phyloP scores from a whole-genome alignment of 2,113 vertebrate species.

The Sturnus vulgaris region DNA sequence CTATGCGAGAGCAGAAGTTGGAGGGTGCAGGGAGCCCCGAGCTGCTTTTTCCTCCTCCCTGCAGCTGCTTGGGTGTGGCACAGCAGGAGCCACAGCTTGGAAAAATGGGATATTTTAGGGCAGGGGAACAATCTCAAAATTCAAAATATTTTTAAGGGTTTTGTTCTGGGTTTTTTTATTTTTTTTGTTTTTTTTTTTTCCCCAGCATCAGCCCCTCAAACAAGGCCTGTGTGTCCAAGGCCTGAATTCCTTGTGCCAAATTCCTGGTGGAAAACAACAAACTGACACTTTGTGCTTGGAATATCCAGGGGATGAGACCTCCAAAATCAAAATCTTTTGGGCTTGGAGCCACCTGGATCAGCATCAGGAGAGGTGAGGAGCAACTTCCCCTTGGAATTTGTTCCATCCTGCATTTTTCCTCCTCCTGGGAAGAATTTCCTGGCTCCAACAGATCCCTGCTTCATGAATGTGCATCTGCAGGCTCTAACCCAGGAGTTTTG shows the following conservation, averaged over 20 bases:
- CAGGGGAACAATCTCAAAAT: neutral
- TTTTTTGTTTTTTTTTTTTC: too few species aligned
- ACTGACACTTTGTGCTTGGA: neutral
- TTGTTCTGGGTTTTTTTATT: neutral
- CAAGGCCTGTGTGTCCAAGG: neutral
- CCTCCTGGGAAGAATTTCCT: neutral
- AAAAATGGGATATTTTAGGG: neutral
- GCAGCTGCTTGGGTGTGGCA: neutral
- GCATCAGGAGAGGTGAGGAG: neutral
- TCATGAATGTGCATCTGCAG: fast-evolving
- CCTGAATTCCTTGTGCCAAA: neutral
- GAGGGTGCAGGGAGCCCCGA: neutral
- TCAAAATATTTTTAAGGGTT: neutral
- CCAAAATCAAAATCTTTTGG: neutral
- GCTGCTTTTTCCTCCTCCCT: neutral
- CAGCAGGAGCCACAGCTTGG: neutral
- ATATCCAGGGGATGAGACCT: neutral
- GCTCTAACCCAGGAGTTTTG: neutral
- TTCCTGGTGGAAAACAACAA: neutral
- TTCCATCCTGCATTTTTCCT: neutral
- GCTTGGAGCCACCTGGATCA: neutral
- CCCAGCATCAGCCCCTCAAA: too few species aligned
- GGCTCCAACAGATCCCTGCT: neutral
- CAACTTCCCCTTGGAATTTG: neutral
- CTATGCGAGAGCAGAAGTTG: slow-evolving; percentile 47